Evolutionary conservation across 2,888 invertebrate species (phyloP).

Genomic region (Dromius quadrimaculatus): DNA sequence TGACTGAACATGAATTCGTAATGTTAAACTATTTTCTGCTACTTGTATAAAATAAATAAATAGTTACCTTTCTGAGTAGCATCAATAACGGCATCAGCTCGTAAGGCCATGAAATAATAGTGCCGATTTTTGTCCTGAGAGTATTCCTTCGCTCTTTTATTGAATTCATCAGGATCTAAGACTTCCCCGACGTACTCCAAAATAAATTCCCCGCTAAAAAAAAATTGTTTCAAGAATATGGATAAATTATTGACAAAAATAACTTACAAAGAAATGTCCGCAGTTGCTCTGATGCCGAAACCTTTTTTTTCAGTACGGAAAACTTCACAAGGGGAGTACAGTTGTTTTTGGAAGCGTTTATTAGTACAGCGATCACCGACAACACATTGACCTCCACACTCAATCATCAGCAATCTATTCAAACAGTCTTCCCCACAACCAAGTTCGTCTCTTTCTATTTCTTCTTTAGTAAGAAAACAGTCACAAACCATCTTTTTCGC

Average conservation of each 20-base stretch:
- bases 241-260: slow-evolving; percentile 2
- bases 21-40: too few relatives aligned
- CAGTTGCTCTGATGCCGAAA: slow-evolving; percentile 86
- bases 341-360: slow-evolving; percentile 89
- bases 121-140: slow-evolving; percentile 91
- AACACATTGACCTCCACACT: slow-evolving; percentile 93
- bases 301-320: slow-evolving; percentile 95
- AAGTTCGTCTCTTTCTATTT: slow-evolving; percentile 82
- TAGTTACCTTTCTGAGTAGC: slow-evolving; percentile 86
- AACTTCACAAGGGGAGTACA: slow-evolving; percentile 88
- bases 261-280: slow-evolving; percentile 79
- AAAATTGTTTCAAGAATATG: slow-evolving; percentile 6
- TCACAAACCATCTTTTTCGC: slow-evolving; percentile 95
- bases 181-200: slow-evolving; percentile 99
- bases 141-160: slow-evolving; percentile 87
- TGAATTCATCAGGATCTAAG: slow-evolving; percentile 89
- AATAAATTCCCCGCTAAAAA: slow-evolving; percentile 88
- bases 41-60: slow-evolving; percentile 20
- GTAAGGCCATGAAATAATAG: slow-evolving; percentile 97
- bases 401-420: slow-evolving; percentile 97
- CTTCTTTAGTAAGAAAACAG: slow-evolving; percentile 91
- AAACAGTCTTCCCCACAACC: slow-evolving; percentile 97
- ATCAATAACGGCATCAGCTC: slow-evolving; percentile 94
- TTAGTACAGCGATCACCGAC: slow-evolving; percentile 94
- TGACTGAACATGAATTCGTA: too few relatives aligned